A percentile compares a stretch with the other conserved stretches of the same genome.
Evolutionary conservation across 2,797 vertebrate genomes (phyloP).

Genomic region (Enteromius paludinosus): DNA sequence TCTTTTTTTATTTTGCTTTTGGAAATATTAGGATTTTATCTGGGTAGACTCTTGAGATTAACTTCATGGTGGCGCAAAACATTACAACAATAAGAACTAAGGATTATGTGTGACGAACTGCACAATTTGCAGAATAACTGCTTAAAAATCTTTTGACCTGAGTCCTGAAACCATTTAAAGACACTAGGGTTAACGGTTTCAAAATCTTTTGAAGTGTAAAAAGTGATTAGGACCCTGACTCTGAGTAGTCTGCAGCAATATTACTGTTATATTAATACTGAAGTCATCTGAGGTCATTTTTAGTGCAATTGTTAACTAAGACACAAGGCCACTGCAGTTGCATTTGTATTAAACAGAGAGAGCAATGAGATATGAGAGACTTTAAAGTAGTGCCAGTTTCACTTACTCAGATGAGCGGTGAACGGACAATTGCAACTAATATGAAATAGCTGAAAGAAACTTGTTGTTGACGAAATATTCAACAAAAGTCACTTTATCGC

Average conservation of each 20-base stretch:
- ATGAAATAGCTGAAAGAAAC: not conserved
- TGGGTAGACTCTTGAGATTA: not conserved
- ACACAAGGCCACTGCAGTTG: not conserved
- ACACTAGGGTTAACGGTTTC: not conserved
- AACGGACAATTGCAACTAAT: not conserved
- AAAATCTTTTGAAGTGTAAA: not conserved
- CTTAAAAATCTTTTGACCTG: not conserved
- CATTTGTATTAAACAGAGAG: not conserved
- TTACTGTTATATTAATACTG: not conserved
- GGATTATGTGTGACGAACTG: not conserved
- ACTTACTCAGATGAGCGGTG: not conserved
- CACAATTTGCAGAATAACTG: conserved; percentile 5
- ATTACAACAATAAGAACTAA: not conserved
- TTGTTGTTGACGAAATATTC: conserved; percentile 4
- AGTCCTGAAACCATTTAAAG: not conserved
- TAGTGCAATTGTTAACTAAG: not conserved
- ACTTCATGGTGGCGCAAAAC: not conserved
- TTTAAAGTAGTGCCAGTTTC: not conserved
- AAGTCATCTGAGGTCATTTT: not conserved
- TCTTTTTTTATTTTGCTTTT: not conserved
- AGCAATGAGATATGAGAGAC: not conserved
- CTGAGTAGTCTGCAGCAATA: not conserved
- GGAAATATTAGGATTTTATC: not conserved
- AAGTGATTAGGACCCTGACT: not conserved
- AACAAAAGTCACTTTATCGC: not conserved